Conservation (phyloP, 1,140 invertebrate genomes). For the Apis laboriosa region DNA sequence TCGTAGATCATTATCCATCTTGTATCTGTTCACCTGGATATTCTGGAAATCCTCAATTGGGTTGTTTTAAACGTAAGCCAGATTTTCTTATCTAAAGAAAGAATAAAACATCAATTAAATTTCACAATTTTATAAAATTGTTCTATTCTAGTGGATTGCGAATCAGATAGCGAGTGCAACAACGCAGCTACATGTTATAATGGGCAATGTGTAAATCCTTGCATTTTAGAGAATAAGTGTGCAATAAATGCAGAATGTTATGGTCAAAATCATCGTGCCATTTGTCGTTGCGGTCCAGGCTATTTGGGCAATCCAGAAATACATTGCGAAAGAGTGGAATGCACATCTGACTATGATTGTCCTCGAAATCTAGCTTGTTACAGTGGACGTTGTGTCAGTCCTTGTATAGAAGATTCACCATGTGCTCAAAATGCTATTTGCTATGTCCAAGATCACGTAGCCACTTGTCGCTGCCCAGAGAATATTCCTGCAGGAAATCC, state of each 20-base stretch:
- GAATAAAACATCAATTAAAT: not conserved
- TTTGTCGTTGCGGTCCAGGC: conserved; percentile 88
- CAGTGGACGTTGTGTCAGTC: conserved; percentile 87
- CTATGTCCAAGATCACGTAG: conserved; percentile 87
- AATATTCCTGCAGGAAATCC: conserved; percentile 89
- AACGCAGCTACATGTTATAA: conserved; percentile 91
- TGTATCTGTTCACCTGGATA: conserved; percentile 89
- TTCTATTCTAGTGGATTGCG: conserved; percentile 85
- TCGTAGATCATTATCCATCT: conserved; percentile 90
- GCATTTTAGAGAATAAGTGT: conserved; percentile 89
- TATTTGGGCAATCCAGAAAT: conserved; percentile 89
- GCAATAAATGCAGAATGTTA: conserved; percentile 91
- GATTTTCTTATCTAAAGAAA: not conserved
- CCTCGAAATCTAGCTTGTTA: conserved; percentile 86
- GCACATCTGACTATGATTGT: conserved; percentile 88
- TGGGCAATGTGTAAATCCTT: conserved; percentile 89
- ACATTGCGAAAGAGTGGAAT: conserved; percentile 90
- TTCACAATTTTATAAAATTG: not conserved
- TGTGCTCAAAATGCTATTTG: conserved; percentile 92
- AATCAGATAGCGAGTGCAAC: conserved; percentile 89
- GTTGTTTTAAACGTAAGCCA: conserved; percentile 86
- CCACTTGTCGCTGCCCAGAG: conserved; percentile 89
- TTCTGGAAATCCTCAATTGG: conserved; percentile 91
- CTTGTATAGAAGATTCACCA: conserved; percentile 85
- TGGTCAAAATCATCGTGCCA: conserved; percentile 87